A percentile compares a stretch with the other conserved stretches of the same genome.
Evolutionary conservation across 2,113 vertebrate genomes (phyloP).

Genomic region (Trinectes maculatus): DNA sequence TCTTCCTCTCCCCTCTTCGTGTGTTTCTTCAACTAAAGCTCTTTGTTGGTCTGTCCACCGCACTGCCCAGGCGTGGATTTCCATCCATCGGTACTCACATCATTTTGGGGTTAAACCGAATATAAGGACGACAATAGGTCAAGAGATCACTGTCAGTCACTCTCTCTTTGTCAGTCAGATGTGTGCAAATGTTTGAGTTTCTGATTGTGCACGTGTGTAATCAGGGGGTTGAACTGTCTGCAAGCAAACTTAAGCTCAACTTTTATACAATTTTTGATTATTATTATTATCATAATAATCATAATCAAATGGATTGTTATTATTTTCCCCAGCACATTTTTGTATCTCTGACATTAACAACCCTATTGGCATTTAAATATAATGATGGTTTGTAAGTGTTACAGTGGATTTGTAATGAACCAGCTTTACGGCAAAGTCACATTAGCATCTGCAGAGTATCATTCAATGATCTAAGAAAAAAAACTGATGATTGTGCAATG

Average conservation of each 20-base stretch:
- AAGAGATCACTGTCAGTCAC: constrained; percentile 50
- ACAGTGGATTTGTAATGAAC: no score
- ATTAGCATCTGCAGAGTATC: no score
- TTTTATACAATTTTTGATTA: background rate
- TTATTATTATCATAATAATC: no score
- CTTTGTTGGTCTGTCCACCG: constrained; percentile 45
- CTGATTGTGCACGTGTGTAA: background rate
- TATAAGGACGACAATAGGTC: constrained; percentile 38
- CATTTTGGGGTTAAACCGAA: constrained; percentile 54
- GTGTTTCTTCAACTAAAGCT: constrained; percentile 50
- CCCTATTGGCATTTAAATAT: background rate
- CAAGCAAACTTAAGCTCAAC: background rate
- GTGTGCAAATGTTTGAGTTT: constrained; percentile 10
- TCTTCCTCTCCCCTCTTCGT: constrained; percentile 33
- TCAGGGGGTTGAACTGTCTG: background rate
- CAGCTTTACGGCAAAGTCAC: background rate
- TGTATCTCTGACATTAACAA: background rate
- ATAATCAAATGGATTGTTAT: no score
- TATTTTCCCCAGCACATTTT: background rate
- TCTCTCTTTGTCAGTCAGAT: constrained; percentile 2
- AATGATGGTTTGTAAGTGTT: no score
- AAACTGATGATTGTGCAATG: no score
- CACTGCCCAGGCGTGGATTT: constrained; percentile 26
- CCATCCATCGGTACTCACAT: constrained; percentile 56
- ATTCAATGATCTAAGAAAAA: no score